Base-by-base conservation (phyloP, 2,797 vertebrate species). In the Trichosurus vulpecula region DNA sequence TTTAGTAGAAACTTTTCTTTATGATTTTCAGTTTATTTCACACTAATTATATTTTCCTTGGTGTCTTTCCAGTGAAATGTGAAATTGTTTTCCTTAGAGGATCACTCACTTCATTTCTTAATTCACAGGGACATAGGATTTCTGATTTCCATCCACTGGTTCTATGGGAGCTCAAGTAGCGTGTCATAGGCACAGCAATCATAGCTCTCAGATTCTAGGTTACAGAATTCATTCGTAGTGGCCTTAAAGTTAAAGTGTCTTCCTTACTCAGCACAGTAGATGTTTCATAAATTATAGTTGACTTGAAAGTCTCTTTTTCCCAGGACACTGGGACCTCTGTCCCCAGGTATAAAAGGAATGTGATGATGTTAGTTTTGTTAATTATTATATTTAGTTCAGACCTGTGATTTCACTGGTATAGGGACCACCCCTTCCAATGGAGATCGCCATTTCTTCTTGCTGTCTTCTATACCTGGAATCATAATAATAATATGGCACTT, bases 11-110 rank as follows among this genome's bases (percentile, higher is more conserved):
- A 53, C 2, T 0, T 96, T 19, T 93, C 93, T 41, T 54, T 91
- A 92, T 90, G 90, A 4, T 93, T 95, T 95, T 1, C 19, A 92
- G 92, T 66, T 92, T 95, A 91, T 93, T 97, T 95, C 52, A 90
- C 4, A 56, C 52, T 95, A 53, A 31, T 6, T 91, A 30, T 87
- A 54, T 27, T 95, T 94, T 92, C 54, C 91, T 92, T 54, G 81
- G 19, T 92, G 52, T 35, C 94, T 4, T 96, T 94, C 4, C 25
- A 52, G 29, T 61, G 94, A 93, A 96, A 96, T 66, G 92, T 90
- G 93, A 87, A 90, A 4, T 0, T 47, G 41, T 8, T 87, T 74
- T 41, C n/a, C 41, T 87, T 87, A 51, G 41, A 87, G 41, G 41
- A 51, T 87, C 25, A 87, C 0, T 89, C 22, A 57, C 57, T 66